A percentile compares a stretch with the other conserved stretches of the same genome.
Conservation (phyloP, 2,113 vertebrate genomes). For the Corvus cornix region DNA sequence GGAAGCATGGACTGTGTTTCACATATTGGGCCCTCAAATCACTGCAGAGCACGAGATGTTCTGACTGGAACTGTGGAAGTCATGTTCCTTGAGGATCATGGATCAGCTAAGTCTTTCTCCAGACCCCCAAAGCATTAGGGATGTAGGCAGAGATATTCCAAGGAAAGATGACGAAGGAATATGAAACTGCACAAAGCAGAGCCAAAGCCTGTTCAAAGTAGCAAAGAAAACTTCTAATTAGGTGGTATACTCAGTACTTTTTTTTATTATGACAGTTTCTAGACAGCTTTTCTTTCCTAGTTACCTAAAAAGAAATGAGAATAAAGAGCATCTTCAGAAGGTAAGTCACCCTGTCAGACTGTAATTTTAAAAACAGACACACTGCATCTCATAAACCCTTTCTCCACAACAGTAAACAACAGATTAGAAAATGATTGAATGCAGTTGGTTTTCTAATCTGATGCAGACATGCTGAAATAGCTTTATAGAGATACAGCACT, state of each 20-base stretch:
- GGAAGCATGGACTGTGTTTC: not conserved
- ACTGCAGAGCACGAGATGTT: not conserved
- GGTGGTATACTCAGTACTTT: not conserved
- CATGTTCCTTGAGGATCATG: not conserved
- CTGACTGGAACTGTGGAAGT: fast-evolving
- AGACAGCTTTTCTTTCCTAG: slow-evolving; percentile 25
- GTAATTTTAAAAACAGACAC: slow-evolving; percentile 1
- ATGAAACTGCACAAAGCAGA: not conserved
- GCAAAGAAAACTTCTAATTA: not conserved
- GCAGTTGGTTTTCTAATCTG: slow-evolving; percentile 27
- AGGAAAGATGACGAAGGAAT: not conserved
- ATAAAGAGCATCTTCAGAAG: slow-evolving; percentile 18
- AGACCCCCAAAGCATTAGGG: not conserved
- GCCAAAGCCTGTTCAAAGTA: not conserved
- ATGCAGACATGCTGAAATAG: slow-evolving; percentile 23
- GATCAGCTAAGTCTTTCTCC: not conserved
- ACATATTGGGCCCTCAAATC: not conserved
- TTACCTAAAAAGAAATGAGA: not conserved
- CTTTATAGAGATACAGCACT: not conserved
- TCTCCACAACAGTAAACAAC: slow-evolving; percentile 7
- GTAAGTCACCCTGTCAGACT: slow-evolving; percentile 13
- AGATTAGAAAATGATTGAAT: slow-evolving; percentile 36
- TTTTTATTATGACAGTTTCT: not conserved
- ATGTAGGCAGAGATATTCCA: not conserved
- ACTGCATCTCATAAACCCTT: slow-evolving; percentile 10